phyloP scores from a whole-genome alignment of 1,140 invertebrate genomes.

The Macrostomum lignano region DNA sequence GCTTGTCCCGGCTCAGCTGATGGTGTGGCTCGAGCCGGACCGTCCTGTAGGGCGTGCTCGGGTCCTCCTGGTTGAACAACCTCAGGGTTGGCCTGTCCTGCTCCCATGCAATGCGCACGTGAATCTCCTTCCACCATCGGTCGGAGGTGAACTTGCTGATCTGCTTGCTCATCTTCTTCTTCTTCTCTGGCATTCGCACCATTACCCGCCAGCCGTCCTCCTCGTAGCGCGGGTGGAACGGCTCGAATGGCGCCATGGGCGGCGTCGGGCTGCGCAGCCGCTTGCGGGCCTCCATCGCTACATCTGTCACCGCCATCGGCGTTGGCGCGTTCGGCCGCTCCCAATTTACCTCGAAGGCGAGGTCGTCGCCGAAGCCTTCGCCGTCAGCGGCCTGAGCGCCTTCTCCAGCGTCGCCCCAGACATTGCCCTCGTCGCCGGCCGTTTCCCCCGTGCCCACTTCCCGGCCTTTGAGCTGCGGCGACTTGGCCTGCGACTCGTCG shows the following conservation, averaged over 20 bases:
- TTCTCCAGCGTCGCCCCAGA: too few relatives aligned
- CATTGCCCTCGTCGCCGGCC: too few relatives aligned
- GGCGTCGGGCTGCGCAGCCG: not conserved
- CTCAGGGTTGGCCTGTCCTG: not conserved
- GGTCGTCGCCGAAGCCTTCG: too few relatives aligned
- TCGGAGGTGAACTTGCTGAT: conserved; percentile 4
- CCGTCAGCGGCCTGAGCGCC: too few relatives aligned
- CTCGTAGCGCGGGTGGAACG: conserved; percentile 2
- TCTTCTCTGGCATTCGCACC: conserved; percentile 4
- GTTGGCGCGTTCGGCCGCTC: too few relatives aligned
- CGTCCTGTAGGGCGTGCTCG: conserved; percentile 1
- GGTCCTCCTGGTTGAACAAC: conserved; percentile 1
- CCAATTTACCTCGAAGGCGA: too few relatives aligned
- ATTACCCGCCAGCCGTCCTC: not conserved
- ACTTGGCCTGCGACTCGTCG: too few relatives aligned
- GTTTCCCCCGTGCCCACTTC: too few relatives aligned
- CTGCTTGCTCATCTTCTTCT: conserved; percentile 3
- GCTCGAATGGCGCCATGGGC: conserved; percentile 1
- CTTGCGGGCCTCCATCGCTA: not conserved
- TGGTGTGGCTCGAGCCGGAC: conserved; percentile 4
- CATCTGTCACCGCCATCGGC: not conserved
- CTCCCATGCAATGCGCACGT: not conserved
- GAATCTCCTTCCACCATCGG: conserved; percentile 4
- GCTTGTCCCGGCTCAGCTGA: conserved; percentile 3
- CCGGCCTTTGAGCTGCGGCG: too few relatives aligned